Conservation (phyloP, 2,797 vertebrate species). For the Pitangus sulphuratus region DNA sequence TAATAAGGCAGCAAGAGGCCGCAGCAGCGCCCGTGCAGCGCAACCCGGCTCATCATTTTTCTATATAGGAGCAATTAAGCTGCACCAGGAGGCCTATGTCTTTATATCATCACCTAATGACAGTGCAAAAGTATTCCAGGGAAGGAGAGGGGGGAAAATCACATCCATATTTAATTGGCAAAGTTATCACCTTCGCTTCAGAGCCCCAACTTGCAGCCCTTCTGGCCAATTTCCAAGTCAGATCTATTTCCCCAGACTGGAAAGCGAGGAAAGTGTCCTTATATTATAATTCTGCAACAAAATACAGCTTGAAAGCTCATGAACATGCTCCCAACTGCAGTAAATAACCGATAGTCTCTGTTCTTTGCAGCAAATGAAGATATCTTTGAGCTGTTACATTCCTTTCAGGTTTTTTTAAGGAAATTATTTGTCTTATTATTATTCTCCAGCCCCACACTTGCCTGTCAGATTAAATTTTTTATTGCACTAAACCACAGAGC, state of each 20-base stretch:
- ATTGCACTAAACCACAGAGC: slow-evolving; percentile 68
- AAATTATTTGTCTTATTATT: slow-evolving; percentile 40
- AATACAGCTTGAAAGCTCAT: background rate
- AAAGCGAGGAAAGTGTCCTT: slow-evolving; percentile 36
- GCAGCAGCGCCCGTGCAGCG: slow-evolving; percentile 25
- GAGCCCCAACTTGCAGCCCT: slow-evolving; percentile 15
- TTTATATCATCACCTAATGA: slow-evolving; percentile 71
- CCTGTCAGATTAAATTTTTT: slow-evolving; percentile 76
- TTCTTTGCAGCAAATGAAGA: slow-evolving; percentile 35
- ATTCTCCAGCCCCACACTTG: slow-evolving; percentile 48
- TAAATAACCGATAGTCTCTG: background rate
- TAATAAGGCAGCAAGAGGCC: slow-evolving; percentile 63
- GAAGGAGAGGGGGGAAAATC: background rate
- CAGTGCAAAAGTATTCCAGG: slow-evolving; percentile 15
- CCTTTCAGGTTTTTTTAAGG: slow-evolving; percentile 11
- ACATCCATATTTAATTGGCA: slow-evolving; percentile 62
- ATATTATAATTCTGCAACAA: slow-evolving; percentile 37
- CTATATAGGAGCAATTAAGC: slow-evolving; percentile 72
- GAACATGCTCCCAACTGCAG: background rate
- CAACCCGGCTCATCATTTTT: slow-evolving; percentile 65
- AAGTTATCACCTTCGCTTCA: slow-evolving; percentile 69
- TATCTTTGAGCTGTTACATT: slow-evolving; percentile 49
- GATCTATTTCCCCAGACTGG: slow-evolving; percentile 34
- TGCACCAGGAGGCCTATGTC: slow-evolving; percentile 63
- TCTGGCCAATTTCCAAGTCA: slow-evolving; percentile 51